These are phyloP conservation scores for Perizoma affinitatum DNA, from an alignment of 2,888 invertebrate genomes.

Conservation along the genomic window DNA sequence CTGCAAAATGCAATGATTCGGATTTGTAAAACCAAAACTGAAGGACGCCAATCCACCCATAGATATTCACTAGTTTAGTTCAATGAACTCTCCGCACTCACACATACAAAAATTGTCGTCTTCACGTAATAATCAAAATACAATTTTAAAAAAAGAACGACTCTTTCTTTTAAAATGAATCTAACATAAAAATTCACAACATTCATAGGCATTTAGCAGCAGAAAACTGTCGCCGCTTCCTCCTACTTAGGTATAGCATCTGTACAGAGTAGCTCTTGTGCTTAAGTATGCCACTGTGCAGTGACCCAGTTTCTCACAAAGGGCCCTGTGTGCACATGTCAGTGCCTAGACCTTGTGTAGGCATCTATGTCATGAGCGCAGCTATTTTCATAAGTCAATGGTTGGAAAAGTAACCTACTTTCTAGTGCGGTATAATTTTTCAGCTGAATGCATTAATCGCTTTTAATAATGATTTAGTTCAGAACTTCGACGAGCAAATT, in stretches of 20 bases:
- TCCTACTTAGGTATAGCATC: slow-evolving; percentile 24
- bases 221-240: slow-evolving; percentile 22
- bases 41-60: too few species aligned
- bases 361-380: slow-evolving; percentile 35
- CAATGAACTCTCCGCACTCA: too few species aligned
- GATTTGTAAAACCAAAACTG: too few species aligned
- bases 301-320: slow-evolving; percentile 59
- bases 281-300: slow-evolving; percentile 50
- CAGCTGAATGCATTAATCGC: slow-evolving; percentile 9
- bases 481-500: too few species aligned
- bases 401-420: slow-evolving; percentile 22
- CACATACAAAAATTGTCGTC: too few species aligned
- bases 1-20: too few species aligned
- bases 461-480: not conserved
- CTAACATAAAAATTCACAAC: slow-evolving; percentile 4
- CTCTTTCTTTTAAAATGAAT: too few species aligned
- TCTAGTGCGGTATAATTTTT: slow-evolving; percentile 4
- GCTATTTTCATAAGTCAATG: slow-evolving; percentile 35
- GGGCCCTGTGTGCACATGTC: slow-evolving; percentile 43
- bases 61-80: too few species aligned
- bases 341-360: slow-evolving; percentile 42
- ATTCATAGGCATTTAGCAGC: slow-evolving; percentile 28
- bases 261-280: slow-evolving; percentile 35
- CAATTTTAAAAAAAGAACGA: too few species aligned
- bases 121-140: too few species aligned